Evolutionary conservation across 2,888 invertebrate species (phyloP).

Genomic region (Clistopyga incitator): DNA sequence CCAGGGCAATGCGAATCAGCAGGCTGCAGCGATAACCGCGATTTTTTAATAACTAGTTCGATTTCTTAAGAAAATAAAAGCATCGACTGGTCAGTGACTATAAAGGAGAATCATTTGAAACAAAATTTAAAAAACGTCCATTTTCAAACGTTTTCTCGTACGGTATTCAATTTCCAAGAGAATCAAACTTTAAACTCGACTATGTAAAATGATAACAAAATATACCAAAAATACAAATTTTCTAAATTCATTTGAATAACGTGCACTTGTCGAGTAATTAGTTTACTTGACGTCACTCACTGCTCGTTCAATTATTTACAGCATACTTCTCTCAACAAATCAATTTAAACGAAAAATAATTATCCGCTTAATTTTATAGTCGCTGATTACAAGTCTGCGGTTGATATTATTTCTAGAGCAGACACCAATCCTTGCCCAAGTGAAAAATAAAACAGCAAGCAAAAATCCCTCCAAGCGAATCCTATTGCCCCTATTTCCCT

Average conservation of each 20-base stretch:
- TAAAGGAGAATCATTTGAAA: background rate
- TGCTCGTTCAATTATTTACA: background rate
- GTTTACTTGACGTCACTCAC: background rate
- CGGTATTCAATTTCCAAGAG: too few species aligned
- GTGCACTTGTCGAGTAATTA: too few species aligned
- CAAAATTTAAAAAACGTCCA: background rate
- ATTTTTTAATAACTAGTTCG: background rate
- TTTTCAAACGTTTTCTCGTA: too few species aligned
- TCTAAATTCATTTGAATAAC: too few species aligned
- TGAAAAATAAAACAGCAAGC: background rate
- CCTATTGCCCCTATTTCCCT: background rate
- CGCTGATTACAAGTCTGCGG: background rate
- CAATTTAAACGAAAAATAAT: background rate
- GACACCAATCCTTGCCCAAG: background rate
- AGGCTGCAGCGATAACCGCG: background rate
- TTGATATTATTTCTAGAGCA: background rate
- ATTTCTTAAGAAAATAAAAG: background rate
- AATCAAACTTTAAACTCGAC: too few species aligned
- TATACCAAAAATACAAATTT: too few species aligned
- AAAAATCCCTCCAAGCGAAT: background rate
- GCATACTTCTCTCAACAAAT: background rate
- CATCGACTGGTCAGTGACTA: background rate
- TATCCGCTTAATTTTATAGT: background rate
- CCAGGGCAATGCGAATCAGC: constrained; percentile 9
- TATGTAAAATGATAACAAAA: too few species aligned